phyloP scores from a whole-genome alignment of 2,797 vertebrate genomes.

The Melanotaenia boesemani region DNA sequence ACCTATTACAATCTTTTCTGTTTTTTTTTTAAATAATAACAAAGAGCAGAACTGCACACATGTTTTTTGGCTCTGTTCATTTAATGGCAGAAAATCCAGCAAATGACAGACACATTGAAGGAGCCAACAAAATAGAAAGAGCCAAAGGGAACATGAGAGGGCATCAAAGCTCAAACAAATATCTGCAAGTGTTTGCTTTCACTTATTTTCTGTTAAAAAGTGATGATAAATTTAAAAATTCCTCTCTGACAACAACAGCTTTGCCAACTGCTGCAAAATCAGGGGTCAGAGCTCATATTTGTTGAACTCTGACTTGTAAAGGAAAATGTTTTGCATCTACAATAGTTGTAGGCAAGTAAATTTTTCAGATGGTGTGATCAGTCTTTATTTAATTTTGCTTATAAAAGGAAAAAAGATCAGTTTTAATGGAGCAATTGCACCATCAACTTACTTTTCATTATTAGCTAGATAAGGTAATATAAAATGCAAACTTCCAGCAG shows the following conservation, averaged over 20 bases:
- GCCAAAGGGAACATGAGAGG: slow-evolving; percentile 1
- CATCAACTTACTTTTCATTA: too few species aligned
- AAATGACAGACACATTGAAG: neutral
- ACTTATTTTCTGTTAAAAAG: slow-evolving; percentile 9
- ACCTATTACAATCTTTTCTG: neutral
- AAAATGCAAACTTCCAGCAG: too few species aligned
- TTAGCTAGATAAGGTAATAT: too few species aligned
- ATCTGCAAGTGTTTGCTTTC: slow-evolving; percentile 18
- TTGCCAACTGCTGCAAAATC: slow-evolving; percentile 15
- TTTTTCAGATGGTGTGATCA: neutral
- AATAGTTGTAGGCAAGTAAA: neutral
- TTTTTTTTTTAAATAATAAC: neutral
- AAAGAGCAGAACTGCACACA: neutral
- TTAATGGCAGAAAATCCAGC: slow-evolving; percentile 1
- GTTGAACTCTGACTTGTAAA: slow-evolving; percentile 5
- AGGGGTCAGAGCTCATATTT: slow-evolving; percentile 15
- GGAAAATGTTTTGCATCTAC: neutral
- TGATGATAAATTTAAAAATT: neutral
- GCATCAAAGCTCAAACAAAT: neutral
- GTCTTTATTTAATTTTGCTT: neutral
- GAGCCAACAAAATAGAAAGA: neutral
- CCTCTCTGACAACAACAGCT: slow-evolving; percentile 7
- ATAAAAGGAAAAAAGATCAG: neutral
- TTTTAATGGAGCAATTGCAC: too few species aligned
- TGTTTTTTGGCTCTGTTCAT: neutral